Percentiles rank a stretch among this genome's conserved stretches.
Evolutionary conservation across 2,888 invertebrate species (phyloP).

Genomic region (Synanthedon formicaeformis): DNA sequence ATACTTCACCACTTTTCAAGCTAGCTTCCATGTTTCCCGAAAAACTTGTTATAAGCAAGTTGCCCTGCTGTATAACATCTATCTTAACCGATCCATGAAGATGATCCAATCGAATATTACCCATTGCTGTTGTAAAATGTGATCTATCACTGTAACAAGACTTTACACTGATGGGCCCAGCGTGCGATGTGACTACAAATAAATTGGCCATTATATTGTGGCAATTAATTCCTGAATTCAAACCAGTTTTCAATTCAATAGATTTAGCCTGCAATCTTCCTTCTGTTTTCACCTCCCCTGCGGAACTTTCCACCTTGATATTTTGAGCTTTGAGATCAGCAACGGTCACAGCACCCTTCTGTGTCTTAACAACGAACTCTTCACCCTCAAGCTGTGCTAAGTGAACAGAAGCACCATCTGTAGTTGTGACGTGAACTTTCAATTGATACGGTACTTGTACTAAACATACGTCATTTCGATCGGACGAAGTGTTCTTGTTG

Average conservation of each 20-base stretch:
- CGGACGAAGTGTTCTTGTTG: conserved; percentile 50
- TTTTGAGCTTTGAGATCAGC: conserved; percentile 49
- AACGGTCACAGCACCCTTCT: conserved; percentile 47
- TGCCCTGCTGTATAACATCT: conserved; percentile 60
- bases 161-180: conserved; percentile 50
- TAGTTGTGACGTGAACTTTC: conserved; percentile 54
- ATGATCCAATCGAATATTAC: conserved; percentile 46
- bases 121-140: conserved; percentile 59
- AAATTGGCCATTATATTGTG: conserved; percentile 56
- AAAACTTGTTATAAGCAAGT: conserved; percentile 56
- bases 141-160: conserved; percentile 63
- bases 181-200: conserved; percentile 48
- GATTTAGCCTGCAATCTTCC: conserved; percentile 48
- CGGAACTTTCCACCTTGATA: conserved; percentile 48
- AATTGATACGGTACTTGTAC: conserved; percentile 62
- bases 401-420: conserved; percentile 53
- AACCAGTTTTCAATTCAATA: conserved; percentile 56
- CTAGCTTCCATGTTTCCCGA: conserved; percentile 55
- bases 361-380: conserved; percentile 56
- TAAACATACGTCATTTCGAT: conserved; percentile 55
- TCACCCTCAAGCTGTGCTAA: conserved; percentile 52
- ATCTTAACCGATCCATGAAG: conserved; percentile 52
- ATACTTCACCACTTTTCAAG: conserved; percentile 60
- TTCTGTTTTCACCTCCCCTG: conserved; percentile 42
- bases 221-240: conserved; percentile 44